Conservation (phyloP, 2,113 vertebrate genomes). For the Pipa parva region DNA sequence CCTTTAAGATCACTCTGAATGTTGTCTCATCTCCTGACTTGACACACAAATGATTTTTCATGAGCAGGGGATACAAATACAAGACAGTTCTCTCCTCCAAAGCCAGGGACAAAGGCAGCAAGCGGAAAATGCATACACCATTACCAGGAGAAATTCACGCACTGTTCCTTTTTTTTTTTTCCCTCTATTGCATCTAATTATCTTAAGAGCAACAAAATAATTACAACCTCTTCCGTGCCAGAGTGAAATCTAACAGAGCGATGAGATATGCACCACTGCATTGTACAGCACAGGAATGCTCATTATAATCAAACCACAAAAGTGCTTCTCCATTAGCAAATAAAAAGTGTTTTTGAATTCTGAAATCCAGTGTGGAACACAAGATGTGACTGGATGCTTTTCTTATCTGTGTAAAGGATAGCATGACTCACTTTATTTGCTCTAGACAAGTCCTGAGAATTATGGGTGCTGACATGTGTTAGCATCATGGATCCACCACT, state of each 20-base stretch:
- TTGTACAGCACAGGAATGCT: too few species aligned
- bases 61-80: conserved; percentile 17
- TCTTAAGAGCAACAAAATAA: background rate
- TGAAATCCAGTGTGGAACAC: too few species aligned
- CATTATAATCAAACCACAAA: too few species aligned
- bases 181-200: conserved; percentile 8
- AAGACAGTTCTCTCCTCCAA: conserved; percentile 23
- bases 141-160: conserved; percentile 6
- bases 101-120: conserved; percentile 25
- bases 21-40: background rate
- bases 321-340: too few species aligned
- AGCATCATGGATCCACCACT: too few species aligned
- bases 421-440: too few species aligned
- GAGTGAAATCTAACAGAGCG: background rate
- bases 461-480: too few species aligned
- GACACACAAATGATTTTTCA: conserved; percentile 30
- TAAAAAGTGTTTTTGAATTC: too few species aligned
- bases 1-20: background rate
- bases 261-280: too few species aligned
- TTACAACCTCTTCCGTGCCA: background rate
- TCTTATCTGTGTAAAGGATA: too few species aligned
- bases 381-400: too few species aligned
- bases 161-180: conserved; percentile 9
- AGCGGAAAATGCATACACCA: conserved; percentile 16
- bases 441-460: too few species aligned